Evolutionary conservation across 2,113 vertebrate species (phyloP).

Genomic region (Varanus komodoensis): DNA sequence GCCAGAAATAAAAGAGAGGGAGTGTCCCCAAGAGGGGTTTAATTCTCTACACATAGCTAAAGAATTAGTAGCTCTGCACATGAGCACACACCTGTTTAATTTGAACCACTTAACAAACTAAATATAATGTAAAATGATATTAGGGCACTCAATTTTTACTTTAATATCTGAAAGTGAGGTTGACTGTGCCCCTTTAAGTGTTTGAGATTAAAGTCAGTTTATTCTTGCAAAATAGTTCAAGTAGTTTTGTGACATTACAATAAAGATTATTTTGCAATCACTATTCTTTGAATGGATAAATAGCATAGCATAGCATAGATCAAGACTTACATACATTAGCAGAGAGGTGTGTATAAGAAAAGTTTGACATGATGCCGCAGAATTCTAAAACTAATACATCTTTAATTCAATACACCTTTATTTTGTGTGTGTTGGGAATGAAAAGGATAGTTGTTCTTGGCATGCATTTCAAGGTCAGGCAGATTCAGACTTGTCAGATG

Average conservation of each 20-base stretch:
- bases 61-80: slow-evolving; percentile 12
- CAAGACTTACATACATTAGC: neutral
- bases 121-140: neutral
- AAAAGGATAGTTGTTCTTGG: no score
- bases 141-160: neutral
- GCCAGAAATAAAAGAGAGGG: slow-evolving; percentile 23
- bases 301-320: no score
- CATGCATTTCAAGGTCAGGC: no score
- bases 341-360: slow-evolving; percentile 20
- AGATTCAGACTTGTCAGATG: no score
- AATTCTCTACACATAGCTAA: slow-evolving; percentile 21
- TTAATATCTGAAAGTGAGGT: neutral
- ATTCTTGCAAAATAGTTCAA: neutral
- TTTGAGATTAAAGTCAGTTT: slow-evolving; percentile 1
- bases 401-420: neutral
- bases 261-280: neutral
- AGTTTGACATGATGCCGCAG: slow-evolving; percentile 32
- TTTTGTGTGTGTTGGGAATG: neutral
- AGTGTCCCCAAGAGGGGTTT: neutral
- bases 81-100: slow-evolving; percentile 5
- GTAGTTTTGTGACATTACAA: neutral
- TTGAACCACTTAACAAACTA: neutral
- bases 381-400: slow-evolving; percentile 18
- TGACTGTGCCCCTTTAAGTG: slow-evolving; percentile 1
- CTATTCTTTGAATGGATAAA: neutral